Conservation (phyloP, 2,797 vertebrate genomes). For the Muscicapa comitata region DNA sequence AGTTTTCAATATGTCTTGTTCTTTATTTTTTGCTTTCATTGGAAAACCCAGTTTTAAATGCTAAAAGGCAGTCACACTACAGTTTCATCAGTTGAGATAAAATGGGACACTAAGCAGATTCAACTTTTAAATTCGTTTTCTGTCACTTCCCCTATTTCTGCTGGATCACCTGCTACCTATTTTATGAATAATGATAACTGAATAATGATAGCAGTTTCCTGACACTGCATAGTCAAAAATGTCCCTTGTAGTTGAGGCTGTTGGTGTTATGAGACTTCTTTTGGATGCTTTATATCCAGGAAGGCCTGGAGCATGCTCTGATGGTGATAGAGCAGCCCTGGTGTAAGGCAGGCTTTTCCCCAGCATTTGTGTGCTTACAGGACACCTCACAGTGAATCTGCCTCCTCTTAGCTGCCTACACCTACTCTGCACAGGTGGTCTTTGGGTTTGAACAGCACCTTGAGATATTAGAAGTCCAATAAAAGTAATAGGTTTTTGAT, state of each 20-base stretch:
- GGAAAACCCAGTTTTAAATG: not conserved
- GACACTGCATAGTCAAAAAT: not conserved
- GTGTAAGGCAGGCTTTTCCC: not conserved
- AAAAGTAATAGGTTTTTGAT: not conserved
- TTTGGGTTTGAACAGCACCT: not conserved
- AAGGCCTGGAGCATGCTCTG: not conserved
- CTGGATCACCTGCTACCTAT: not conserved
- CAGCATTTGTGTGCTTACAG: not conserved
- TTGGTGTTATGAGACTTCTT: not conserved
- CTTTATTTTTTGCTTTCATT: not conserved
- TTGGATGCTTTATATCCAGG: not conserved
- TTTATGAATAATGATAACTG: not conserved
- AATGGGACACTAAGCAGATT: not conserved
- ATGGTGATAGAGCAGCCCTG: not conserved
- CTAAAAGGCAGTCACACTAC: not conserved
- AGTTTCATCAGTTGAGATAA: not conserved
- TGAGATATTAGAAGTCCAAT: not conserved
- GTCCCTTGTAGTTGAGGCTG: not conserved
- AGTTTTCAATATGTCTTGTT: not conserved
- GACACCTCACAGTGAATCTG: not conserved
- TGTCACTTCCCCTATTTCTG: not conserved
- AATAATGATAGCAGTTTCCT: not conserved
- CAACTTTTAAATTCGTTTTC: not conserved
- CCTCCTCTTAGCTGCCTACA: not conserved
- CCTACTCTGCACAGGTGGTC: not conserved